Base-by-base conservation (phyloP, 2,888 invertebrate species). In the Drosophila yooni region DNA sequence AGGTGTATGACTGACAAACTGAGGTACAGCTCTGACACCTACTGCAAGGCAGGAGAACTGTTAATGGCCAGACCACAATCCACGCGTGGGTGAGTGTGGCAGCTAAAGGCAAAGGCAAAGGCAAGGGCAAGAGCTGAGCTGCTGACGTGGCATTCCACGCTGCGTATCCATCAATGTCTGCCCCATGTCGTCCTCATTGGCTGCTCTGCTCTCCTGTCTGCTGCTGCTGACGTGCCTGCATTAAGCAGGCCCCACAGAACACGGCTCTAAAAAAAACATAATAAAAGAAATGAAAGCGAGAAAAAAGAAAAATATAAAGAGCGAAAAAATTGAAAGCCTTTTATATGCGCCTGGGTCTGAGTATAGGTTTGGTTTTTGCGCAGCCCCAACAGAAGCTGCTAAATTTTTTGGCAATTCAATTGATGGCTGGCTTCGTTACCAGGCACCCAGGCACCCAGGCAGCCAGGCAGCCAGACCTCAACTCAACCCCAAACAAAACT, bases 161-260 rank as follows among this genome's bases (percentile, higher is more conserved):
- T 76, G 82, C 81, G 81, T 87, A 87, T 87, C 87, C 89, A 89
- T 89, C 87, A 87, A 89, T 89, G 87, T 87, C 86, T 84, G 75
- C 73, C 80, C 72, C 76, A 79, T 76, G 81, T 85, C 83, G 74
- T 73, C 79, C 74, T 57, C 57, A 46, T 31, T 31, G 40, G 56
- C 38, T 27, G 38, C 27, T 27, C 74, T 60, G 62, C 75, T 56
- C 51, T 64, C 40, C 67, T 71, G 68, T 59, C 69, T 68, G 69
- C 80, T 72, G 84, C 81, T 86, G 84, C 85, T 88, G 88, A 88
- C 88, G 83, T 85, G 84, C 79, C 82, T 88, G 84, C 85, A 85
- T 88, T 85, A 88, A 69, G 81, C 74, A 79, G 68, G 79, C 72
- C 58, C 71, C 79, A 74, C 67, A 73, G 64, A 63, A 63, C 63